Conservation (phyloP, 2,797 vertebrate species). For the Dicrostonyx torquatus region DNA sequence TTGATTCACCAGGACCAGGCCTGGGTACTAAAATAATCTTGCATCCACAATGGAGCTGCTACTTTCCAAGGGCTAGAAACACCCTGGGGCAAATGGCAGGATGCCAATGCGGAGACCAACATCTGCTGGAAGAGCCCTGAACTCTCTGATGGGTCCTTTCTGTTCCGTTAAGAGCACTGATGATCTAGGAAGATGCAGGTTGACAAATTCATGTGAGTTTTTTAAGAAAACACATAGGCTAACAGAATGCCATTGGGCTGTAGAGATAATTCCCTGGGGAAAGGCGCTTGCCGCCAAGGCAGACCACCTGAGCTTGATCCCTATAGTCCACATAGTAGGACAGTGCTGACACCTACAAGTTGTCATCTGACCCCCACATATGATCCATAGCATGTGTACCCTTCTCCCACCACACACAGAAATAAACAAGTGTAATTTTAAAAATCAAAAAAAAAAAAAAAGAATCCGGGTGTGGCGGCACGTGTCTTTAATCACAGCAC, state of each 20-base stretch:
- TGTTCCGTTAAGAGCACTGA: background rate
- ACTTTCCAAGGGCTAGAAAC: background rate
- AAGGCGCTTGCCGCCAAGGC: background rate
- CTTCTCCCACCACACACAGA: background rate
- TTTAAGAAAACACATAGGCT: background rate
- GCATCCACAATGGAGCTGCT: background rate
- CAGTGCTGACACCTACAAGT: too few species aligned
- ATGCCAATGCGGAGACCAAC: accelerated
- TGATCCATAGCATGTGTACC: background rate
- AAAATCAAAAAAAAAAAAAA: background rate
- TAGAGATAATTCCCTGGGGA: background rate
- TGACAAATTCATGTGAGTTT: background rate
- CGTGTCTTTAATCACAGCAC: too few species aligned
- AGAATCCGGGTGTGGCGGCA: background rate
- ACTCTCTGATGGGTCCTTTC: background rate
- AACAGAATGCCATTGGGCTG: background rate
- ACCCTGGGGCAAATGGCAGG: background rate
- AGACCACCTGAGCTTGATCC: background rate
- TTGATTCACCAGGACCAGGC: background rate
- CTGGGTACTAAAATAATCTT: background rate
- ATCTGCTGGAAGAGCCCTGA: background rate
- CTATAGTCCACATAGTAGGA: too few species aligned
- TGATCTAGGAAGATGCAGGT: too few species aligned
- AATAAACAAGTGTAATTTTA: background rate
- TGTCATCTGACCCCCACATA: background rate